Conservation (phyloP, 2,113 vertebrate species). For the Cololabis saira region DNA sequence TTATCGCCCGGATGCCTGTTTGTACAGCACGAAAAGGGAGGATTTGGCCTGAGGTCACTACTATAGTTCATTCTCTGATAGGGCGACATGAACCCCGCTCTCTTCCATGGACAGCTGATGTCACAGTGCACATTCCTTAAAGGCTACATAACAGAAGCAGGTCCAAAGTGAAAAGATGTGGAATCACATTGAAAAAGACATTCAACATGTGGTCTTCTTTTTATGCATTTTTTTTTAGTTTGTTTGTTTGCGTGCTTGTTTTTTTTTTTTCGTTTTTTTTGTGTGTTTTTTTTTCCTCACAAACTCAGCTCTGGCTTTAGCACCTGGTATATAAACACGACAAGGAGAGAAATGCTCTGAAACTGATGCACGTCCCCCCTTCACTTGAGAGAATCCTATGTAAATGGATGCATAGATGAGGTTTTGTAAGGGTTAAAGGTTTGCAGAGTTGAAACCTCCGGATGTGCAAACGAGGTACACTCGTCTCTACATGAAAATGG, state of each 20-base stretch:
- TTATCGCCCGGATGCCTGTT: slow-evolving; percentile 76
- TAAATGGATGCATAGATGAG: slow-evolving; percentile 67
- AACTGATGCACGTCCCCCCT: slow-evolving; percentile 58
- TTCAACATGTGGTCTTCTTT: slow-evolving; percentile 73
- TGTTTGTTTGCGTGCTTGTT: no score
- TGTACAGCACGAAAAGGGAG: slow-evolving; percentile 76
- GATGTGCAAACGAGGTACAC: slow-evolving; percentile 65
- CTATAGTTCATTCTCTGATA: slow-evolving; percentile 67
- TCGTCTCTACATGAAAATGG: slow-evolving; percentile 55
- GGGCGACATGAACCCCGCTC: slow-evolving; percentile 60
- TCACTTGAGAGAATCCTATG: slow-evolving; percentile 58
- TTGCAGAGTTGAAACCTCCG: slow-evolving; percentile 61
- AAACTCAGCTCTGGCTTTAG: slow-evolving; percentile 59
- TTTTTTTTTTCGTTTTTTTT: background rate
- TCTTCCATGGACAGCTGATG: slow-evolving; percentile 48
- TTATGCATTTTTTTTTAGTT: slow-evolving; percentile 29
- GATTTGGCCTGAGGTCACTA: slow-evolving; percentile 76
- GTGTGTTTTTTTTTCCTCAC: slow-evolving; percentile 18
- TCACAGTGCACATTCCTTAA: slow-evolving; percentile 55
- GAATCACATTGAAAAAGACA: slow-evolving; percentile 76
- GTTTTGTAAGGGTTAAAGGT: slow-evolving; percentile 61
- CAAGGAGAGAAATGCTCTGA: slow-evolving; percentile 64
- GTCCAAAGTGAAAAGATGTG: slow-evolving; percentile 51
- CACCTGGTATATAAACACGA: slow-evolving; percentile 67
- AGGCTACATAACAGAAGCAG: slow-evolving; percentile 51